Evolutionary conservation across 2,113 vertebrate species (phyloP), one percentile per base, ranked within the genome.

Genomic region (Caretta caretta): DNA sequence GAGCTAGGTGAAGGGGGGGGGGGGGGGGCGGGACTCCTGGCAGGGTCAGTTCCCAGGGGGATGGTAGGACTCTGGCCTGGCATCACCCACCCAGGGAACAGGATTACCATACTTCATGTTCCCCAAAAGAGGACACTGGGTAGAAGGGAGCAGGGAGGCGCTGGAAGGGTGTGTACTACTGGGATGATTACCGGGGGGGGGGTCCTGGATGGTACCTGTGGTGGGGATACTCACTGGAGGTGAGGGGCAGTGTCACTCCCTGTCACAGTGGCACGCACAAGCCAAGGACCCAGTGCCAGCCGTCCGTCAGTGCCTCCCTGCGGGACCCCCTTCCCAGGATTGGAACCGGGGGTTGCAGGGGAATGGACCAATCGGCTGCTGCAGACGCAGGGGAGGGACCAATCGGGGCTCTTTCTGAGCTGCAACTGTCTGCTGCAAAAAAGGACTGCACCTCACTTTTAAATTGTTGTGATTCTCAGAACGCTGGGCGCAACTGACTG

Each of bases 211-310:
- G 94, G 14, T 35, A 14, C 24, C 56, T 57, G 56, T 25, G 10
- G 56, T 4, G 3, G 4, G 12, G 57, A 27, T 29, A 17, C 16
- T n/a, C 94, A 59, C 87, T 80, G 90, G 96, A 96, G 92, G 84
- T 8, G 89, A 91, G 95, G 89, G 93, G 96, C 95, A 95, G 93
- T 90, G 92, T 88, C 72, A 88, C 93, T 87, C 85, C 93, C 90
- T 62, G 17, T 90, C 83, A 82, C 86, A 42, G 48, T 14, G 31
- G 16, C 4, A 35, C 16, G 31, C 14, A 14, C 29, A 14, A 12
- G 14, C 59, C 25, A 6, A 65, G 59, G 13, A 31, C 59, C 59
- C 91, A 91, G 20, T 31, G 20, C 76, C 76, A 27, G 38, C 76
- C 85, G 92, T 90, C 78, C 62, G 62, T 65, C 25, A 87, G n/a